These are phyloP conservation scores for Lophius piscatorius DNA, from an alignment of 2,113 vertebrate genomes.

Conservation along the genomic window DNA sequence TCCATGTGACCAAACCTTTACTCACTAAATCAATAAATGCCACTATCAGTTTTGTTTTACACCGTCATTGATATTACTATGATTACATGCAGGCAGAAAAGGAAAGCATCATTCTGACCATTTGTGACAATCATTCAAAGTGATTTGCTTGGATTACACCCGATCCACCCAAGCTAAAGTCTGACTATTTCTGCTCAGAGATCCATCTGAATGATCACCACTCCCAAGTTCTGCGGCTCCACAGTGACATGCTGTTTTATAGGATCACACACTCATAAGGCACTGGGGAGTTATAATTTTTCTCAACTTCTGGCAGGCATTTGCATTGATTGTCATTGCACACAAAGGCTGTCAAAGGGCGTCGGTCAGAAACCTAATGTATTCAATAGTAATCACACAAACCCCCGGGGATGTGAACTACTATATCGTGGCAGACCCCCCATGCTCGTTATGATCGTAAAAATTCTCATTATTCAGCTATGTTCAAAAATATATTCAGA, in stretches of 20 bases:
- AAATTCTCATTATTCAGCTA: neutral
- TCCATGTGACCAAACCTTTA: conserved; percentile 3
- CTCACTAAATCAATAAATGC: conserved; percentile 1
- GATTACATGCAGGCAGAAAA: neutral
- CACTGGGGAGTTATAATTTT: conserved; percentile 22
- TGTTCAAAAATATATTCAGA: neutral
- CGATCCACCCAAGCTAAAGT: neutral
- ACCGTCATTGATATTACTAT: neutral
- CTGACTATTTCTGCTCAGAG: conserved; percentile 7
- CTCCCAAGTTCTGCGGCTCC: conserved; percentile 14
- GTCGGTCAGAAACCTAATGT: conserved; percentile 53
- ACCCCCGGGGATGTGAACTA: conserved; percentile 23
- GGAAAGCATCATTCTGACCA: conserved; percentile 1
- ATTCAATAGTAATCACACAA: conserved; percentile 58
- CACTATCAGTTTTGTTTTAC: neutral
- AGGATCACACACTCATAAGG: conserved; percentile 19
- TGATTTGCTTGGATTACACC: conserved; percentile 7
- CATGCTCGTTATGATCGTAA: conserved; percentile 13
- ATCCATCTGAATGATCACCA: conserved; percentile 18
- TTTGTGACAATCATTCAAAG: conserved; percentile 15
- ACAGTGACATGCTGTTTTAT: conserved; percentile 8
- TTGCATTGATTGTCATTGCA: conserved; percentile 59
- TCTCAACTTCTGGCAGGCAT: conserved; percentile 33
- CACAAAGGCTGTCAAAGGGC: conserved; percentile 45
- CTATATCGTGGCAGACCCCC: conserved; percentile 30